Percentiles rank a stretch among this genome's conserved stretches.
Evolutionary conservation across 2,113 vertebrate genomes (phyloP).

Genomic region (Oncorhynchus gorbuscha): DNA sequence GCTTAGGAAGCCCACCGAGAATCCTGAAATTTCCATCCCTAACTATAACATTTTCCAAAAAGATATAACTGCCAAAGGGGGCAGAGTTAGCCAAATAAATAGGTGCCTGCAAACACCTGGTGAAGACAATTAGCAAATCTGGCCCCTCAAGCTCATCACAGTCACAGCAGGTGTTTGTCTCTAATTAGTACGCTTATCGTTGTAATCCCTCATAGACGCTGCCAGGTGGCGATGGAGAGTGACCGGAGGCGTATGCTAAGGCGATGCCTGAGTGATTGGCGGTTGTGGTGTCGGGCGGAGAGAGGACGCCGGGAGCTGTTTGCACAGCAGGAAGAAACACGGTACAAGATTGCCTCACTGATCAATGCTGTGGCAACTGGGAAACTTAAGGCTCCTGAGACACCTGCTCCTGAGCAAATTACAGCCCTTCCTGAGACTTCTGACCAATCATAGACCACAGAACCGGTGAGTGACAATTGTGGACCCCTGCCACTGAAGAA

Average conservation of each 20-base stretch:
- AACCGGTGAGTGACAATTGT: constrained; percentile 43
- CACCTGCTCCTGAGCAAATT: not conserved
- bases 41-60: too few species aligned
- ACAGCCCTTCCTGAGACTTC: constrained; percentile 22
- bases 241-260: constrained; percentile 76
- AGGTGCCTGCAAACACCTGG: too few species aligned
- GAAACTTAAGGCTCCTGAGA: constrained; percentile 47
- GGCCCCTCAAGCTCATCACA: not conserved
- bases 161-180: not conserved
- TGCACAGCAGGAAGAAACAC: constrained; percentile 77
- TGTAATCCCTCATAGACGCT: constrained; percentile 71
- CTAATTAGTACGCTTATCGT: constrained; percentile 18
- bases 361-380: constrained; percentile 74
- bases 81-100: too few species aligned
- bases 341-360: constrained; percentile 83
- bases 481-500: not conserved
- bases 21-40: too few species aligned
- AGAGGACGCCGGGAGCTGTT: constrained; percentile 71
- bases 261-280: constrained; percentile 81
- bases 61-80: too few species aligned
- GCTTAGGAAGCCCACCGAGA: too few species aligned
- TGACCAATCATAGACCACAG: constrained; percentile 33
- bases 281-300: constrained; percentile 74
- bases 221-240: constrained; percentile 76
- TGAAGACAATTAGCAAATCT: not conserved